Base-by-base conservation (phyloP, 2,113 vertebrate genomes). In the Eulemur macaco region DNA sequence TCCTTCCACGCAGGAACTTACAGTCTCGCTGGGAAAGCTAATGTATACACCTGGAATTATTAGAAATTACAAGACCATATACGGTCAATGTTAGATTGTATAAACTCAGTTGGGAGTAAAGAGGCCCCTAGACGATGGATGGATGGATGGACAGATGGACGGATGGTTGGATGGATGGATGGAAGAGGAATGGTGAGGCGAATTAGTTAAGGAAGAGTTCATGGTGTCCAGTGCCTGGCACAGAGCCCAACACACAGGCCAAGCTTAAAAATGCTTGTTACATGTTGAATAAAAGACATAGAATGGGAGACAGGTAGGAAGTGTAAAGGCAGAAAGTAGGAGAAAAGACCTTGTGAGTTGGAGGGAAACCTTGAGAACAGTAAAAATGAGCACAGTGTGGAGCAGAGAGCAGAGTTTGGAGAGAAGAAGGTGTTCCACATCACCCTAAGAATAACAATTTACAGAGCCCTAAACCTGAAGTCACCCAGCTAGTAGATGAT, bases 121-220 rank as follows among this genome's bases (percentile, higher is more conserved):
- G 39, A 93, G 56, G 0, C 47, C 50, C 74, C 45, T 20, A 50
- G 29, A 47, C 1, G 9, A 54, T 15, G 17, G 2, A 39, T 15
- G 31, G 17, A 34, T 31, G 37, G 42, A 42, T 5, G 6, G 42
- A 42, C 6, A 5, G 21, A 81, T 3, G 29, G n/a, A 45, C 23
- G 3, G 18, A n/a, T 2, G 21, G 23, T 14, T 31, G 39, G 8
- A 52, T 25, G 5, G 21, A 12, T 13, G 17, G 31, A 4, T 0
- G 29, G 18, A 27, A 14, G 21, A 29, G 31, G 5, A 17, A 9
- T 52, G 39, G 68, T 27, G 54, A 80, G n/a, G 39, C 76, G 9
- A 47, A 12, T 37, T 13, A 42, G 17, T 52, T 52, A 31, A 42
- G 69, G 37, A 82, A 74, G 69, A 76, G 50, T 50, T 81, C 9